phyloP scores from a whole-genome alignment of 2,888 invertebrate genomes.

The Ochlodes sylvanus region DNA sequence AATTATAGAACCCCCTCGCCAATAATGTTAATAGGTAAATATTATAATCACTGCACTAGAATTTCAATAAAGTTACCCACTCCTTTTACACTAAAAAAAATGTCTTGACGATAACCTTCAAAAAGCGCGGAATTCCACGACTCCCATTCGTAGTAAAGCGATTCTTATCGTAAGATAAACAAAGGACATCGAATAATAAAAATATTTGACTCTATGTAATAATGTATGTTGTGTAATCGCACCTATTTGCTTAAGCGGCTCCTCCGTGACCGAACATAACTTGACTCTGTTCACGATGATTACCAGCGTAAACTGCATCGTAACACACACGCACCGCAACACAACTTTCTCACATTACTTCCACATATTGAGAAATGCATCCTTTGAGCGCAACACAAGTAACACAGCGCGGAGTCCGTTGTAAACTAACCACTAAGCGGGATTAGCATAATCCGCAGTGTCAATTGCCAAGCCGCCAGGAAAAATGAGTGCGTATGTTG shows the following conservation, averaged over 20 bases:
- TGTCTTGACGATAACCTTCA: background rate
- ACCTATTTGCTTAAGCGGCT: conserved; percentile 73
- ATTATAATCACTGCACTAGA: no score
- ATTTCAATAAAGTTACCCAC: no score
- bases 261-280: conserved; percentile 74
- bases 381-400: conserved; percentile 73
- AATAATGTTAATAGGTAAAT: no score
- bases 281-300: conserved; percentile 80
- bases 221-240: conserved; percentile 34
- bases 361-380: conserved; percentile 70
- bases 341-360: conserved; percentile 64
- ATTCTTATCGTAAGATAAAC: conserved; percentile 10
- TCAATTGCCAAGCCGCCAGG: conserved; percentile 71
- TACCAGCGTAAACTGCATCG: conserved; percentile 81
- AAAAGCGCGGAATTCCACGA: background rate
- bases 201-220: background rate
- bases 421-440: conserved; percentile 80
- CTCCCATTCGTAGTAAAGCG: no score
- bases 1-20: no score
- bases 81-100: background rate
- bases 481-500: conserved; percentile 70
- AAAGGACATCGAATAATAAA: background rate
- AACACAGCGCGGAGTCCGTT: conserved; percentile 67
- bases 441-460: conserved; percentile 75
- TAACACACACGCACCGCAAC: conserved; percentile 51